Evolutionary conservation across 1,140 invertebrate species (phyloP), one percentile per base, ranked within the genome.

Genomic region (Bombus turneri): DNA sequence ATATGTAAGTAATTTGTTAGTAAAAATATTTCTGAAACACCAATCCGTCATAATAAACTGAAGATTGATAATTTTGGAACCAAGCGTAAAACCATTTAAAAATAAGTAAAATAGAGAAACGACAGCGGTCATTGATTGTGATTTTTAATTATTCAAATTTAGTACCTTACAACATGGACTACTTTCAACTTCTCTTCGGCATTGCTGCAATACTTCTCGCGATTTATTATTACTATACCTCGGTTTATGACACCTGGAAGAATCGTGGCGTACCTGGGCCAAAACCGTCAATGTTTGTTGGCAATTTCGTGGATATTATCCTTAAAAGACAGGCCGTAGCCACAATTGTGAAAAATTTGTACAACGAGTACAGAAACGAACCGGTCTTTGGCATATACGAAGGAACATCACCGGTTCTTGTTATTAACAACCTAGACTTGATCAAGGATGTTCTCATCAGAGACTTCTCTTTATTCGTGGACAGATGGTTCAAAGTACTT

Each of bases 361-460:
- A 93, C 64, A 39, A 92, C 12, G 53, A 92, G 4, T 94, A 91
- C 74, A 89, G 88, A 28, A 84, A 92, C 10, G 93, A 94, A 59
- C 91, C 88, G 4, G 90, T 94, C 73, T 83, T 95, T n/a, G 96
- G 96, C 6, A 88, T 95, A 15, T 96, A 92, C 74, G 91, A 93
- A 6, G 87, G 93, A 31, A 82, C 86, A 6, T 87, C 66, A 1
- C 95, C 95, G 3, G 57, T 92, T 2, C 75, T 96, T 1, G 74
- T 96, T 0, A 1, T 96, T 0, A 87, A 87, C n/a, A 95, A 96
- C 83, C 91, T 94, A 0, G 93, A 96, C 10, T 13, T 95, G 6
- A 93, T 96, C 2, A 95, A 95, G 68, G 86, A 93, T 4, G 85
- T 96, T 5, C 68, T 96, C 9, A 95, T 96, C 1, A 96, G 95